Conservation (phyloP, 2,888 invertebrate genomes). For the Dexiosoma caninum region DNA sequence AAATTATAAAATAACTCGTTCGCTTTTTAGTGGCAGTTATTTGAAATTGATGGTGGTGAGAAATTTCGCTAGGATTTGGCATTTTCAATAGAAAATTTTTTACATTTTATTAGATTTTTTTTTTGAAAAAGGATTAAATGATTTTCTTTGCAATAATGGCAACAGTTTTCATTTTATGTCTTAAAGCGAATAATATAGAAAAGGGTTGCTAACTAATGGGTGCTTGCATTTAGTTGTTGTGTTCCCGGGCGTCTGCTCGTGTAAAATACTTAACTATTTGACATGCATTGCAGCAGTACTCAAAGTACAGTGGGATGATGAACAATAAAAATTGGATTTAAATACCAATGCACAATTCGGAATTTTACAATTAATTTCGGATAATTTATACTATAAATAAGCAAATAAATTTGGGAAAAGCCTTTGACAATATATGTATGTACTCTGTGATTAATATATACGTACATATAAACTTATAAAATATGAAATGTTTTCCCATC, state of each 20-base stretch:
- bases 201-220: constrained; percentile 50
- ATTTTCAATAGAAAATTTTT: constrained; percentile 44
- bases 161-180: constrained; percentile 42
- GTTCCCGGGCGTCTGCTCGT: neutral
- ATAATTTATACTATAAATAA: too few relatives aligned
- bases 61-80: constrained; percentile 18
- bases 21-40: constrained; percentile 42
- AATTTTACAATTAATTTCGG: too few relatives aligned
- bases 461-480: too few relatives aligned
- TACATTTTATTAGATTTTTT: constrained; percentile 23
- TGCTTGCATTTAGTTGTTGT: neutral
- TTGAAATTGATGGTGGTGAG: constrained; percentile 64
- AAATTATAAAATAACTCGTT: constrained; percentile 66
- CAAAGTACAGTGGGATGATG: constrained; percentile 24
- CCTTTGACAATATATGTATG: too few relatives aligned
- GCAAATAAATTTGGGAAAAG: too few relatives aligned
- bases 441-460: too few relatives aligned
- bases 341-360: too few relatives aligned
- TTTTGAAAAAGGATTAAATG: constrained; percentile 48
- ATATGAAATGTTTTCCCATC: too few relatives aligned
- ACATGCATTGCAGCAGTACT: too few relatives aligned
- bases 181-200: constrained; percentile 22
- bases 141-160: constrained; percentile 34
- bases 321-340: too few relatives aligned
- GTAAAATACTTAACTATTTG: too few relatives aligned